These are phyloP conservation scores for Cladorhizidae sp. DNA, from an alignment of 37 sponge, comb jelly and placozoan genomes.

Conservation along the genomic window DNA sequence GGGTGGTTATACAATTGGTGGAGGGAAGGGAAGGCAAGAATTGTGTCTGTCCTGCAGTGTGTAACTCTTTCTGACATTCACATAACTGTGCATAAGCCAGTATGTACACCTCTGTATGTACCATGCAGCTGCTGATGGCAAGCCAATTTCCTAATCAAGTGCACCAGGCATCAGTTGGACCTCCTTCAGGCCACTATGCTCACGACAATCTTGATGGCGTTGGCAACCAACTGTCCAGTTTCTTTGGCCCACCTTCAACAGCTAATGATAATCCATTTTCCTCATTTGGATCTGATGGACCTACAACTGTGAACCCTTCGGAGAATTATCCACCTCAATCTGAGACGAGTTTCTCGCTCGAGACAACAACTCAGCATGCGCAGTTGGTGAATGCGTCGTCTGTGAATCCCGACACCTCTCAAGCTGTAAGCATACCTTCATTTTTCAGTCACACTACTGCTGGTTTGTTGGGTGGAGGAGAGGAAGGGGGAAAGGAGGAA, in stretches of 20 bases:
- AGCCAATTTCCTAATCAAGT: neutral
- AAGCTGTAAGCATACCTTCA: neutral
- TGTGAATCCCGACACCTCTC: neutral
- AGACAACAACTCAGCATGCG: no score
- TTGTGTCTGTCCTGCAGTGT: no score
- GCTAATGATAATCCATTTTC: constrained; percentile 8
- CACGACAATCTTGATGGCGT: neutral
- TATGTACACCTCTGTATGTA: neutral
- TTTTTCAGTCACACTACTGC: neutral
- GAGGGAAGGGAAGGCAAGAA: no score
- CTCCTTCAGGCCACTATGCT: neutral
- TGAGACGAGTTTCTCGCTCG: no score
- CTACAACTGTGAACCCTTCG: no score
- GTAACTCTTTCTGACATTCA: no score
- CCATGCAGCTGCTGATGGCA: neutral
- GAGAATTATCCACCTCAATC: no score
- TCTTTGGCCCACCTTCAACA: neutral
- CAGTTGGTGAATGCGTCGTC: neutral
- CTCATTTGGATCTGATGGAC: neutral
- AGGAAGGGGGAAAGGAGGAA: neutral
- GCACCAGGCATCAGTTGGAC: neutral
- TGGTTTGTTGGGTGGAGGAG: neutral
- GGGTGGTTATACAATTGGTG: no score
- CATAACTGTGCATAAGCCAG: no score
- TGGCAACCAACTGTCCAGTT: neutral